Conservation (phyloP, 2,797 vertebrate species). For the Geotria australis region DNA sequence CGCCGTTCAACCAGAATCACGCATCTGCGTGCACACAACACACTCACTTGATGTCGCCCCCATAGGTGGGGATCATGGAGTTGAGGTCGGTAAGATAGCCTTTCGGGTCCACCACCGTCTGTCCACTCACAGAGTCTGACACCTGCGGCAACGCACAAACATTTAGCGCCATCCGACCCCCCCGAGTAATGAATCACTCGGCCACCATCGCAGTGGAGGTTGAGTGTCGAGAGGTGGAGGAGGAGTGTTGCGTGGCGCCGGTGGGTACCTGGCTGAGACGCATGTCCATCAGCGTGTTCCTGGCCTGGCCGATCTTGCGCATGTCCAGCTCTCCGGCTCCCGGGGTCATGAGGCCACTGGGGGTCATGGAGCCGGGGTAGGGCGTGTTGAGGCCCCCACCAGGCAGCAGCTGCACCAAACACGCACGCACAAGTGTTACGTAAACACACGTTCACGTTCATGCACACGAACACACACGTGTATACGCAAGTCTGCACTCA, state of each 20-base stretch:
- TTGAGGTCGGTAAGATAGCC: slow-evolving; percentile 91
- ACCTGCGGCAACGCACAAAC: slow-evolving; percentile 19
- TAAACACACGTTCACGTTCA: too few relatives aligned
- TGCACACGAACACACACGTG: too few relatives aligned
- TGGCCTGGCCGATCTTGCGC: slow-evolving; percentile 94
- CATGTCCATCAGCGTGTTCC: slow-evolving; percentile 98
- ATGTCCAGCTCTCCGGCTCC: slow-evolving; percentile 85
- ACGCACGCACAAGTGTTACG: too few relatives aligned
- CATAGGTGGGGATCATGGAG: slow-evolving; percentile 92
- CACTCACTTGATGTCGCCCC: slow-evolving; percentile 83
- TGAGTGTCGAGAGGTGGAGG: too few relatives aligned
- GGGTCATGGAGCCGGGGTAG: slow-evolving; percentile 77
- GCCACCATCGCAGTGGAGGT: too few relatives aligned
- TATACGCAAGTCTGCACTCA: too few relatives aligned
- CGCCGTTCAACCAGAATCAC: background rate
- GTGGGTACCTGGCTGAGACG: slow-evolving; percentile 63
- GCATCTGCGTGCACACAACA: background rate
- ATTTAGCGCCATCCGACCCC: too few relatives aligned
- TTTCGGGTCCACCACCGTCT: slow-evolving; percentile 91
- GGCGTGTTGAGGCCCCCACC: slow-evolving; percentile 57
- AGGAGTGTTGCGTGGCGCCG: too few relatives aligned
- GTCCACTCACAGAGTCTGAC: slow-evolving; percentile 90
- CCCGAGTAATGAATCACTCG: too few relatives aligned
- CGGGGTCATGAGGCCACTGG: slow-evolving; percentile 51
- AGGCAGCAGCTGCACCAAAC: background rate